Evolutionary conservation across 2,797 vertebrate species (phyloP).

Genomic region (Aythya fuligula): DNA sequence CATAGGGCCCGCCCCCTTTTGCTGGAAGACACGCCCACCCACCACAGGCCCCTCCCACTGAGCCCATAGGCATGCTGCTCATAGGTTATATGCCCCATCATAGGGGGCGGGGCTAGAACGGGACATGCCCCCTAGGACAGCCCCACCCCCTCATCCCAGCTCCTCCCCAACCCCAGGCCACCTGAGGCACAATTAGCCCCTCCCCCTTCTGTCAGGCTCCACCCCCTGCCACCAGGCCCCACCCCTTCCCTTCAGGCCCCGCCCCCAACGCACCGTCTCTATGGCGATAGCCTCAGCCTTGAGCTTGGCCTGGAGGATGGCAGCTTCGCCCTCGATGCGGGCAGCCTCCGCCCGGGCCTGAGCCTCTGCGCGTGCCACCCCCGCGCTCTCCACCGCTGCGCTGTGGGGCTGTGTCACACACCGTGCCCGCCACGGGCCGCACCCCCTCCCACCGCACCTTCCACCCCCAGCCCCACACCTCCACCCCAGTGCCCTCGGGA

Average conservation of each 20-base stretch:
- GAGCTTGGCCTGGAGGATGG: conserved; percentile 88
- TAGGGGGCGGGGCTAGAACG: no score
- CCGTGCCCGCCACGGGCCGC: neutral
- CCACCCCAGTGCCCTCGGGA: neutral
- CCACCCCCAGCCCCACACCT: no score
- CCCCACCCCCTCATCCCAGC: no score
- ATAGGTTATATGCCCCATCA: no score
- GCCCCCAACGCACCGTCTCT: conserved; percentile 81
- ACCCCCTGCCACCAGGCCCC: no score
- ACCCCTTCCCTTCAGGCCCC: neutral
- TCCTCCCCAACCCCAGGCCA: neutral
- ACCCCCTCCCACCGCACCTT: no score
- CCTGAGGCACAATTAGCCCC: neutral
- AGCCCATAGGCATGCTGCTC: no score
- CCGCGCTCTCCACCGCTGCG: conserved; percentile 89
- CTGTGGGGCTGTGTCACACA: conserved; percentile 58
- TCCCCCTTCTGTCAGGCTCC: no score
- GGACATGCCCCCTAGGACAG: no score
- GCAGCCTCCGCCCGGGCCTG: conserved; percentile 88
- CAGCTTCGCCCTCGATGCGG: conserved; percentile 89
- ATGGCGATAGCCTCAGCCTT: conserved; percentile 87
- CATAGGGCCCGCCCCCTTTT: no score
- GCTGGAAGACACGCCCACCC: neutral
- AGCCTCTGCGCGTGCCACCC: conserved; percentile 89
- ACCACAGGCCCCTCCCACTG: no score